phyloP scores from a whole-genome alignment of 1,140 invertebrate genomes.

The Cotesia vestalis region DNA sequence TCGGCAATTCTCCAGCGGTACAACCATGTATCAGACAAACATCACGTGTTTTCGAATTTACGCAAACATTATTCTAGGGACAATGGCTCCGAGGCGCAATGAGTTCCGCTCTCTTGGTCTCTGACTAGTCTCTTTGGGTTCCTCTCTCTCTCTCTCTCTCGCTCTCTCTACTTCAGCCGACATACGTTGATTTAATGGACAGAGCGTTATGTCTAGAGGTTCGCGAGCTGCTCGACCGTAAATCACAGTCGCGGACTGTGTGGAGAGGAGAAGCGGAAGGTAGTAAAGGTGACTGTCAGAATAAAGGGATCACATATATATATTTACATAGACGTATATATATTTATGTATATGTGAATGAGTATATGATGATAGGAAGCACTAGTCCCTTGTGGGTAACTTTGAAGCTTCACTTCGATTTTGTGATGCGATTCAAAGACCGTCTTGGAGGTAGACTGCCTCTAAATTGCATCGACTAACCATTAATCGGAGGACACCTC shows the following conservation, averaged over 20 bases:
- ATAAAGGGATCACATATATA: neutral
- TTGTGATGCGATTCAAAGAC: conserved; percentile 15
- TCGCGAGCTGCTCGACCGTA: conserved; percentile 20
- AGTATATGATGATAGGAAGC: neutral
- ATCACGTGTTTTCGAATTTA: conserved; percentile 20
- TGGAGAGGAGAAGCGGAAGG: neutral
- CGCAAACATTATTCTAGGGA: conserved; percentile 32
- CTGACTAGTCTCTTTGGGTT: neutral
- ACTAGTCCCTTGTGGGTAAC: neutral
- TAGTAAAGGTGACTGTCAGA: neutral
- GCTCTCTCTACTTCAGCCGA: neutral
- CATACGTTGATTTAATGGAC: conserved; percentile 34
- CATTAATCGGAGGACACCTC: conserved; percentile 26
- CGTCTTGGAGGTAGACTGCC: conserved; percentile 4
- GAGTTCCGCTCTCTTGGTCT: conserved; percentile 31
- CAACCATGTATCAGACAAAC: conserved; percentile 2
- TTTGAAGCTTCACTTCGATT: neutral
- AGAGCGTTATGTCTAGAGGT: conserved; percentile 32
- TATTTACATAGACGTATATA: too few species aligned
- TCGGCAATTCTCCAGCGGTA: neutral
- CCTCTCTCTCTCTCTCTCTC: conserved; percentile 6
- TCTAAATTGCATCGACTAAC: conserved; percentile 26
- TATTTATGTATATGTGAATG: neutral
- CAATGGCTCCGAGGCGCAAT: conserved; percentile 24
- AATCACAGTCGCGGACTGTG: conserved; percentile 23